A percentile compares a stretch with the other conserved stretches of the same genome.
These are phyloP conservation scores for Tinamus major DNA, from an alignment of 2,797 vertebrate species.

Conservation along the genomic window DNA sequence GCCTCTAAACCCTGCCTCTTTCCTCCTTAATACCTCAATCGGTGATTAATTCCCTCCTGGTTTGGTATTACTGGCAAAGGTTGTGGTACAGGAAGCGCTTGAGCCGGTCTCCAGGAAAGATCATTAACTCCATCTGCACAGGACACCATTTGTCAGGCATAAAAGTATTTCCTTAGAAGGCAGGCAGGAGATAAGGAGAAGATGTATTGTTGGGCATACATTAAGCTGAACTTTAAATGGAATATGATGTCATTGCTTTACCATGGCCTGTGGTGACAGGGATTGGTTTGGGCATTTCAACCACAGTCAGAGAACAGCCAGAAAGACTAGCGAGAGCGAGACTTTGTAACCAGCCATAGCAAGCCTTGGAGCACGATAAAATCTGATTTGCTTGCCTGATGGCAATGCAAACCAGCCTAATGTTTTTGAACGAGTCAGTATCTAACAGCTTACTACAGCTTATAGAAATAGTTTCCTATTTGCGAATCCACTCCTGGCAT, in stretches of 20 bases:
- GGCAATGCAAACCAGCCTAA: not conserved
- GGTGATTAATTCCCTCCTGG: not conserved
- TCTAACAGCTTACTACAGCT: not conserved
- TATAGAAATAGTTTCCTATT: slow-evolving; percentile 33
- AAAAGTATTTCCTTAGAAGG: not conserved
- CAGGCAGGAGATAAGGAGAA: not conserved
- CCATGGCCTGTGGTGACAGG: not conserved
- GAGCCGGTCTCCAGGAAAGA: not conserved
- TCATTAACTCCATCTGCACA: not conserved
- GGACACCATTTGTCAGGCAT: not conserved
- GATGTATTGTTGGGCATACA: not conserved
- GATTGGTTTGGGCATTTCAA: not conserved
- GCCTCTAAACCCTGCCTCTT: not conserved
- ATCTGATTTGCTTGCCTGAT: not conserved
- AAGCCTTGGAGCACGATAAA: slow-evolving; percentile 20
- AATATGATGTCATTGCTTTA: not conserved
- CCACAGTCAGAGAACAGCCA: not conserved
- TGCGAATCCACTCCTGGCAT: not conserved
- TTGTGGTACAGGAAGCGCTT: not conserved
- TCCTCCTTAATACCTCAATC: not conserved
- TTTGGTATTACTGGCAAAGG: slow-evolving; percentile 49
- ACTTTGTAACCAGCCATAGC: not conserved
- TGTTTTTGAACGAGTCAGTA: not conserved
- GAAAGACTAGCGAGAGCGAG: not conserved
- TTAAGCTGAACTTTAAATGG: not conserved